Base-by-base conservation (phyloP, 2,888 invertebrate species). In the Steinernema scapterisci region DNA sequence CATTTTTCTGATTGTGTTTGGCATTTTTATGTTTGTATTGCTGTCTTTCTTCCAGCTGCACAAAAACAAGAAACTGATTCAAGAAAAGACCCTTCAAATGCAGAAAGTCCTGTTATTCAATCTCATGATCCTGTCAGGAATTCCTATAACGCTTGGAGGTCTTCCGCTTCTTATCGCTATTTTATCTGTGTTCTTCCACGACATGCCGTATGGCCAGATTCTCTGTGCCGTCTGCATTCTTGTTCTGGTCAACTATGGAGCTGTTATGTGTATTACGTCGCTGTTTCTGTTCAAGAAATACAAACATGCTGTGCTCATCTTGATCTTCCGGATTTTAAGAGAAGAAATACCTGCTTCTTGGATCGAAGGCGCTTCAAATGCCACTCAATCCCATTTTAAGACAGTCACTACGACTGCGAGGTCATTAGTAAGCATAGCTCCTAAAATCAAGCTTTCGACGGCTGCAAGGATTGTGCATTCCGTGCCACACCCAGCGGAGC, bases 181-280 rank as follows among this genome's bases (percentile, higher is more conserved):
- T 1, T 13, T 38, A 11, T 27, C 63, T 11, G 25, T 63, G 1
- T 63, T 11, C 31, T 31, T 63, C 13, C 25, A 16, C 38, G 63
- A 63, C 63, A 27, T 13, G 6, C 63, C 21, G 1, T 31, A 38
- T 16, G 63, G 27, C 16, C 27, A 31, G 16, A 31, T 31, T 1
- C 16, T 38, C 11, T 63, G 63, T 13, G 19, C 63, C 2, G 31
- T 63, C 16, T 63, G 31, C n/a, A 38, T 63, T 13, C 38, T 63
- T 1, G 16, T 63, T 13, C 31, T 63, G 31, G 25, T 63, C 63
- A 63, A 63, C 31, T 25, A 27, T 16, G 63, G 63, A 2, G 31
- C 63, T 11, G 31, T 63, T 31, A 31, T 63, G 63, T 63, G 63
- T 31, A 63, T 63, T 31, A 27, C 63, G 11, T 25, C 63, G 3